Base-by-base conservation (phyloP, 2,888 invertebrate genomes). In the Nycteola revayana region DNA sequence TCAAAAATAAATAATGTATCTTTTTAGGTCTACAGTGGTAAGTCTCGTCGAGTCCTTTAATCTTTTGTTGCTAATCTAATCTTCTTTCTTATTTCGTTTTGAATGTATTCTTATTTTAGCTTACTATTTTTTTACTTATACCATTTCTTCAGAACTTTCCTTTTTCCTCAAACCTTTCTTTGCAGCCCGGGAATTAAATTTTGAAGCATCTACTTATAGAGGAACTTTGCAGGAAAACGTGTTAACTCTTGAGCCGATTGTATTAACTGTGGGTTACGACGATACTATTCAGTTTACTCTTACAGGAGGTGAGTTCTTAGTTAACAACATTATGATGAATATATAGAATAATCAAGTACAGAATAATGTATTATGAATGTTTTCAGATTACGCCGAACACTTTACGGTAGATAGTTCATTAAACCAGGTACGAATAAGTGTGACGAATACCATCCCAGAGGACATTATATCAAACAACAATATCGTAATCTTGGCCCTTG, bases 291-390 rank as follows among this genome's bases (percentile, higher is more conserved):
- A 3, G 7, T 79, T 75, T 38, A 25, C 28, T 3, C 51, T 81
- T 10, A 43, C 36, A 28, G 83, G 82, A 29, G 80, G 86, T 85
- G 51, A 70, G 72, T 60, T 20, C 10, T n/a, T n/a, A n/a, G n/a
- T n/a, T n/a, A n/a, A n/a, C n/a, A n/a, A n/a, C n/a, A n/a, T n/a
- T n/a, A n/a, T n/a, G n/a, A n/a, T n/a, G n/a, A n/a, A n/a, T n/a
- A n/a, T n/a, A n/a, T n/a, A n/a, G n/a, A n/a, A n/a, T n/a, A n/a
- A 30, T 30, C 3, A 23, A 1, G 9, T 7, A 9, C 20, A 10
- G 1, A n/a, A n/a, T n/a, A n/a, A n/a, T n/a, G n/a, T n/a, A n/a
- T n/a, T n/a, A n/a, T n/a, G 9, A 9, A 7, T 2, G 29, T 29
- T 76, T 75, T 49, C 66, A 82, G 82, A 73, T 9, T 47, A 59